Percentiles rank a stretch among this genome's conserved stretches.
Evolutionary conservation across 2,113 vertebrate genomes (phyloP).

Genomic region (Lepus timidus): DNA sequence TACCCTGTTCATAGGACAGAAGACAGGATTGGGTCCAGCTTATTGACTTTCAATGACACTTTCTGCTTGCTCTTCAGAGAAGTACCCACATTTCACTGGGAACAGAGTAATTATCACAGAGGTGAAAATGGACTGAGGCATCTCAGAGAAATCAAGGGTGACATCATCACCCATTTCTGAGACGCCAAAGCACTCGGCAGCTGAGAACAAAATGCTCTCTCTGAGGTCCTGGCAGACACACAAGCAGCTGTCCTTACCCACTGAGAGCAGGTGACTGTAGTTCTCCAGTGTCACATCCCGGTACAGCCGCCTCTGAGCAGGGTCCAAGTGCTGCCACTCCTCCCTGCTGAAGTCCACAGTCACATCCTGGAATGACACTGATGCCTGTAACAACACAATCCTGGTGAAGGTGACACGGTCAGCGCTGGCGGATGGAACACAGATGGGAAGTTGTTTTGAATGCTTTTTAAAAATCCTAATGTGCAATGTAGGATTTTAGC

Average conservation of each 20-base stretch:
- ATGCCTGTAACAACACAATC: constrained; percentile 65
- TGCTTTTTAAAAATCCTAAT: not conserved
- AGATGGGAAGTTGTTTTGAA: constrained; percentile 6
- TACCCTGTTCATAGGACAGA: constrained; percentile 60
- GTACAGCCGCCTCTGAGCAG: constrained; percentile 67
- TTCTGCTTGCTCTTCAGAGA: constrained; percentile 41
- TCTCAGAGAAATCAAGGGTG: constrained; percentile 12
- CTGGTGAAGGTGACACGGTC: constrained; percentile 38
- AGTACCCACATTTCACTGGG: constrained; percentile 37
- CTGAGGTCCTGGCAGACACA: not conserved
- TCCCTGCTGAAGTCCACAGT: constrained; percentile 75
- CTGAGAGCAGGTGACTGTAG: constrained; percentile 64
- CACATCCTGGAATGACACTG: constrained; percentile 67
- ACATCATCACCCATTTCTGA: not conserved
- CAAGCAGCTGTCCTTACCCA: constrained; percentile 48
- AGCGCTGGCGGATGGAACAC: not conserved
- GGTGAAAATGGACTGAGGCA: not conserved
- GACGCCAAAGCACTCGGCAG: constrained; percentile 9
- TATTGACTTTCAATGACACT: not conserved
- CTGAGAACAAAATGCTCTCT: not conserved
- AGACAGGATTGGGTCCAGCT: constrained; percentile 9
- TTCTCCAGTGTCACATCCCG: constrained; percentile 75
- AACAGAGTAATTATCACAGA: constrained; percentile 32
- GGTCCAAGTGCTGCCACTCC: constrained; percentile 71
- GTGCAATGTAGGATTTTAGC: not conserved